Evolutionary conservation across 2,797 vertebrate species (phyloP).

Genomic region (Serranus cabrilla): DNA sequence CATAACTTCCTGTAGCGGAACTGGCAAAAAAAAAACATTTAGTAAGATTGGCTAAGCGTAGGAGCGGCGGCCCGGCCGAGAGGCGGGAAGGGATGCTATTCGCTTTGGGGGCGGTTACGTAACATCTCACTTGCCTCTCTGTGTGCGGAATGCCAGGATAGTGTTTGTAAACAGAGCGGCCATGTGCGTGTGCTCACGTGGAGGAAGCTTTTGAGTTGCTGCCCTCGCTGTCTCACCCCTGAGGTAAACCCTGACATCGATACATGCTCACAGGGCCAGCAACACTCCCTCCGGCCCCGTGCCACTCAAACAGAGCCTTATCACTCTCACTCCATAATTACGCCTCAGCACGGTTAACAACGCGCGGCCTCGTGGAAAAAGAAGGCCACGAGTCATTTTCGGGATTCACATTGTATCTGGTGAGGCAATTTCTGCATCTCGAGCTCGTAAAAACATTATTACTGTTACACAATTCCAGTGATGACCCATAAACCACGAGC

Average conservation of each 20-base stretch:
- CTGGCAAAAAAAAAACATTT: conserved; percentile 29
- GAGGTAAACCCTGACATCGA: conserved; percentile 86
- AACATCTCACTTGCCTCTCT: conserved; percentile 78
- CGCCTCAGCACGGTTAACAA: conserved; percentile 30
- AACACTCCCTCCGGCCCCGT: conserved; percentile 60
- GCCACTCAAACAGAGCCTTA: conserved; percentile 67
- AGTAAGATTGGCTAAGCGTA: conserved; percentile 65
- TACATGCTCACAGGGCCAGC: conserved; percentile 62
- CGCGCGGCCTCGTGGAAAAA: conserved; percentile 1
- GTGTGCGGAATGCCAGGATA: conserved; percentile 86
- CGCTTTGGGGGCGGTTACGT: conserved; percentile 79
- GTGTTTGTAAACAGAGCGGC: conserved; percentile 92
- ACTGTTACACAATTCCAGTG: neutral
- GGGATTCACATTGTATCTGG: conserved; percentile 2
- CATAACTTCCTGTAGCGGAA: conserved; percentile 25
- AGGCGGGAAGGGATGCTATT: conserved; percentile 76
- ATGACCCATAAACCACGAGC: conserved; percentile 13
- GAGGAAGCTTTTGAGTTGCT: conserved; percentile 78
- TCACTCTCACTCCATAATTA: conserved; percentile 70
- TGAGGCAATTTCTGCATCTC: conserved; percentile 8
- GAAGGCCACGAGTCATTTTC: conserved; percentile 22
- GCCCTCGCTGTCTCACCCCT: conserved; percentile 77
- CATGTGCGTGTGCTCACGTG: conserved; percentile 87
- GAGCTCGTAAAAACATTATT: conserved; percentile 24
- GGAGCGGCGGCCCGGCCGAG: conserved; percentile 44